A percentile compares a stretch with the other conserved stretches of the same genome.
phyloP scores from a whole-genome alignment of 2,113 vertebrate genomes.

The Callopanchax toddi region DNA sequence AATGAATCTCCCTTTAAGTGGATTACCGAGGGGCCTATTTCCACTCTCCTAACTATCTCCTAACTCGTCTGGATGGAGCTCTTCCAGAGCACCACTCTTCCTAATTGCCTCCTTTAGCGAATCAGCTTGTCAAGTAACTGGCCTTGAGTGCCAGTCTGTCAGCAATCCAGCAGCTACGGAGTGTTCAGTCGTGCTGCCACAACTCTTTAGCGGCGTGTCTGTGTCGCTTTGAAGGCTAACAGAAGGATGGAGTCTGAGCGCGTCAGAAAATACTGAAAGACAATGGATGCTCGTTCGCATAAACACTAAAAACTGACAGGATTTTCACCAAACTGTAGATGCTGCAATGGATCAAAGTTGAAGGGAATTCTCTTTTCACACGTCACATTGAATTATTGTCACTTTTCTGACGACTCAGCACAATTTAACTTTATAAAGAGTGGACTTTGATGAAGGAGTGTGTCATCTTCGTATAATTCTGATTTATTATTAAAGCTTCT shows the following conservation, averaged over 20 bases:
- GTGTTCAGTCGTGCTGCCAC: constrained; percentile 5
- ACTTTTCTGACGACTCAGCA: no score
- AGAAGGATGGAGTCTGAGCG: background rate
- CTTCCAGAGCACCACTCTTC: constrained; percentile 65
- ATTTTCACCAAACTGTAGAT: background rate
- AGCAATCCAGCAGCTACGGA: constrained; percentile 18
- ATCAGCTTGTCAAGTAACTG: constrained; percentile 49
- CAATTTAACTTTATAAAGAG: no score
- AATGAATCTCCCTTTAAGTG: constrained; percentile 65
- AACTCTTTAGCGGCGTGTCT: background rate
- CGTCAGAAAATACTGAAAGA: no score
- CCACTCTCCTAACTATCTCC: constrained; percentile 45
- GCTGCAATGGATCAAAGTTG: background rate
- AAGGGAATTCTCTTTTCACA: no score
- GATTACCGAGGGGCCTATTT: constrained; percentile 49
- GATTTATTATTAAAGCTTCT: no score
- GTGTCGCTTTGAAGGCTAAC: no score
- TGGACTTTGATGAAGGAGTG: no score
- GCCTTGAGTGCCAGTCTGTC: constrained; percentile 20
- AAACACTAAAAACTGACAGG: background rate
- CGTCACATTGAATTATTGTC: no score
- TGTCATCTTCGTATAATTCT: no score
- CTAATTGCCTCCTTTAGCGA: constrained; percentile 62
- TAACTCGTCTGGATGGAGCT: constrained; percentile 49
- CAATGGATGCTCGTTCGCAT: background rate